Evolutionary conservation across 2,113 vertebrate genomes (phyloP).

Genomic region (Hemiprocne comata): DNA sequence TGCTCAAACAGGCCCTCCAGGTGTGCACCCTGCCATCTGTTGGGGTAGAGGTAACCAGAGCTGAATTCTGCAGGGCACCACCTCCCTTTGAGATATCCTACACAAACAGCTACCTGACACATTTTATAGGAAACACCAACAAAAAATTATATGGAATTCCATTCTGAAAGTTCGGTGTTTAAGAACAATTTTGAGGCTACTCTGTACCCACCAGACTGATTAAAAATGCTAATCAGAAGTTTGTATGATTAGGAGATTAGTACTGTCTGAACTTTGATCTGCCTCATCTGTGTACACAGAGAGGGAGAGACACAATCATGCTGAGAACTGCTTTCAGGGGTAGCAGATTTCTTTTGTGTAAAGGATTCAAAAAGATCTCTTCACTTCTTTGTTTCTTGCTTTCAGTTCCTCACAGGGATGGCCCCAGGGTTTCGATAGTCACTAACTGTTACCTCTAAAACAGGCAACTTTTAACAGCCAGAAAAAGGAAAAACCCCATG

Average conservation of each 20-base stretch:
- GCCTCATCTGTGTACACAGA: slow-evolving; percentile 1
- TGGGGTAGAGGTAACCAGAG: background rate
- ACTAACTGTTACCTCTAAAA: background rate
- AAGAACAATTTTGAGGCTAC: slow-evolving; percentile 6
- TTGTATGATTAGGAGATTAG: slow-evolving; percentile 63
- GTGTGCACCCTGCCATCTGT: background rate
- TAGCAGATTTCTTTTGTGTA: background rate
- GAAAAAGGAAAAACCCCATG: background rate
- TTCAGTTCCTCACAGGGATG: background rate
- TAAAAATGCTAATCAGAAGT: slow-evolving; percentile 64
- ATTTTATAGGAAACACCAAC: background rate
- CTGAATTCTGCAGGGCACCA: background rate
- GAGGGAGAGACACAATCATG: background rate
- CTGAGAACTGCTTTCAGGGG: background rate
- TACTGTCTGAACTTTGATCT: slow-evolving; percentile 60
- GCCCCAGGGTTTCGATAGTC: background rate
- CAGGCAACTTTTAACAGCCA: background rate
- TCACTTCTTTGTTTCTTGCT: background rate
- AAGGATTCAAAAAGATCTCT: background rate
- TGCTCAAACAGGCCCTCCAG: background rate
- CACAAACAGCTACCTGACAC: background rate
- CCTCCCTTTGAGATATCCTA: background rate
- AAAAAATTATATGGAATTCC: background rate
- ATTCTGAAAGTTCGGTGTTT: slow-evolving; percentile 12
- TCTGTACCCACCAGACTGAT: slow-evolving; percentile 43